phyloP scores from a whole-genome alignment of 23 tunicate species.

The Styela plicata region DNA sequence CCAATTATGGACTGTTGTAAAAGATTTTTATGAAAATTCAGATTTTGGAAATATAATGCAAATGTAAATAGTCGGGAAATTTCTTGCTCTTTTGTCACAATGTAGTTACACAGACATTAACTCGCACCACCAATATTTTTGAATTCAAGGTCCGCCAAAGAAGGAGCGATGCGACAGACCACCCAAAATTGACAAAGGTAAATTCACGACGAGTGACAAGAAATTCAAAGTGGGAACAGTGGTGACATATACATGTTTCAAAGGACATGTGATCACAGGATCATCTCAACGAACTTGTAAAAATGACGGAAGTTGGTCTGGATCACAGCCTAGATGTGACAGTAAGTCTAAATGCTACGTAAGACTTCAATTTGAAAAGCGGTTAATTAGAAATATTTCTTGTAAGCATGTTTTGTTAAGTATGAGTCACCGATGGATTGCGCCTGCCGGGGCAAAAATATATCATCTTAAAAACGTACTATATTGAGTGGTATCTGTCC shows the following conservation, averaged over 20 bases:
- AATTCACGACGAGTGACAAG: background rate
- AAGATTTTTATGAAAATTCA: too few species aligned
- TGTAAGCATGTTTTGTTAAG: too few species aligned
- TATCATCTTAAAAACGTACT: too few species aligned
- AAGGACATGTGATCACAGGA: constrained; percentile 1
- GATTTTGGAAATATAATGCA: too few species aligned
- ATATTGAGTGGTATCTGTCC: too few species aligned
- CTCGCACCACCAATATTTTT: too few species aligned
- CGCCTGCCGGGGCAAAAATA: too few species aligned
- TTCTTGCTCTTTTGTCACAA: too few species aligned
- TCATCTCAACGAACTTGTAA: constrained; percentile 10
- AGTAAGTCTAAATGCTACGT: background rate
- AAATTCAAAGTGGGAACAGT: constrained; percentile 13
- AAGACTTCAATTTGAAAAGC: background rate
- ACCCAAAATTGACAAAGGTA: background rate
- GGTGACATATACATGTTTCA: background rate
- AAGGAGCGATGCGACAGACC: background rate
- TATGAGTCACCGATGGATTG: too few species aligned
- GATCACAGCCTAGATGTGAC: constrained; percentile 13
- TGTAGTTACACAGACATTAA: too few species aligned
- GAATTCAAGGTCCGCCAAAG: background rate
- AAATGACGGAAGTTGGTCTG: constrained; percentile 13
- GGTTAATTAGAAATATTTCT: background rate
- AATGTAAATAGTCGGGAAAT: too few species aligned
- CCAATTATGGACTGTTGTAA: too few species aligned